phyloP scores from a whole-genome alignment of 2,797 vertebrate genomes.

The Sciaenops ocellatus region DNA sequence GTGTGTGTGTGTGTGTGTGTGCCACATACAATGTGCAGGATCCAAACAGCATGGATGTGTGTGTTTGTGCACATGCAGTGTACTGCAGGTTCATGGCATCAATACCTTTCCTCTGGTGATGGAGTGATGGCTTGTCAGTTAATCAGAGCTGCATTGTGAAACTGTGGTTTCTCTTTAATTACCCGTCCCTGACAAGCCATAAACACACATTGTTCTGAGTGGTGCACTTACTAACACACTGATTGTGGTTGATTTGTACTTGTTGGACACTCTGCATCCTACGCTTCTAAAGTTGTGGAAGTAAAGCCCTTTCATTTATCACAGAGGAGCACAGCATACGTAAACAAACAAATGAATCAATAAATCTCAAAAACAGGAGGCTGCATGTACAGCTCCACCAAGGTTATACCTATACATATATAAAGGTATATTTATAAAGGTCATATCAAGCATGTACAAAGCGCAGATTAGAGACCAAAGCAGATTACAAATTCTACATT shows the following conservation, averaged over 20 bases:
- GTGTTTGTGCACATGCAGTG: background rate
- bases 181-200: conserved; percentile 1
- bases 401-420: no score
- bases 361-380: background rate
- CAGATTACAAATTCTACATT: no score
- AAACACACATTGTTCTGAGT: conserved; percentile 21
- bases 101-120: conserved; percentile 52
- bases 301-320: conserved; percentile 4
- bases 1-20: conserved; percentile 1
- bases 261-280: conserved; percentile 12
- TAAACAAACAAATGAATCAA: conserved; percentile 7
- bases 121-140: conserved; percentile 62
- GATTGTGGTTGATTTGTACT: conserved; percentile 40
- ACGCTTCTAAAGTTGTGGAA: background rate
- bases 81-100: conserved; percentile 3
- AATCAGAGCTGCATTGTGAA: conserved; percentile 53
- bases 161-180: conserved; percentile 27
- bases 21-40: background rate
- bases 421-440: no score
- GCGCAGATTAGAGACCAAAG: no score
- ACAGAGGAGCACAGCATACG: background rate
- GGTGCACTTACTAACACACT: conserved; percentile 12
- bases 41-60: conserved; percentile 1
- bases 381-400: no score
- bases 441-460: background rate